Base-by-base conservation (phyloP, 1,140 invertebrate species). In the Anoplophora glabripennis region DNA sequence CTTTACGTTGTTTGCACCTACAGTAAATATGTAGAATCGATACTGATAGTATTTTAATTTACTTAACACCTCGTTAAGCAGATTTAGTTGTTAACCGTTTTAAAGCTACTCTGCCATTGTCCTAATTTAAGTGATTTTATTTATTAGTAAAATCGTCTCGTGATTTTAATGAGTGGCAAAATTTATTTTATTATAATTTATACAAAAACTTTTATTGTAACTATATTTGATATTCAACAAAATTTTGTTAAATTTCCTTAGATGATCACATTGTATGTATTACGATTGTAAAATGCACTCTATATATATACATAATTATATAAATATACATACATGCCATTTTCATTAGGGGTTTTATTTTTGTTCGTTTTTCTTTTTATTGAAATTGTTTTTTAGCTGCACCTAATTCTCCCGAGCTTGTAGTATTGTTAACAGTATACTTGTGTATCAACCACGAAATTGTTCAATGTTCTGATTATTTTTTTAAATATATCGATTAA, bases 241-340 rank as follows among this genome's bases (percentile, higher is more conserved):
- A 33, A 55, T 59, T 69, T 51, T 64, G 62, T 67, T 69, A 57
- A 59, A 66, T 68, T 67, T 66, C 66, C 61, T 63, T 70, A 69
- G 62, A 63, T 66, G 67, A 71, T 66, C 66, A 71, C 69, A 68
- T 59, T 72, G 68, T 70, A 72, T 72, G 69, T 72, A 71, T 65
- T 69, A 69, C 65, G 57, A 66, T 64, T 70, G 70, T 72, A 72
- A 71, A 69, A 69, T 72, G 68, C 69, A 72, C 68, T 72, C 65
- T 66, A 65, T 72, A 67, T 68, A 66, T 70, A 71, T 72, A 70
- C 60, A 70, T 68, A 69, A 69, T 68, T 70, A 69, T 72, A 72
- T 66, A 70, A 69, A 72, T 63, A 67, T 79, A 90, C 41, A 82
- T 93, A 64, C 59, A 64, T 53, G 54, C 63, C 59, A 61, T 64